Base-by-base conservation (phyloP, 64 coral and sea anemone species). In the Actinia equina region DNA sequence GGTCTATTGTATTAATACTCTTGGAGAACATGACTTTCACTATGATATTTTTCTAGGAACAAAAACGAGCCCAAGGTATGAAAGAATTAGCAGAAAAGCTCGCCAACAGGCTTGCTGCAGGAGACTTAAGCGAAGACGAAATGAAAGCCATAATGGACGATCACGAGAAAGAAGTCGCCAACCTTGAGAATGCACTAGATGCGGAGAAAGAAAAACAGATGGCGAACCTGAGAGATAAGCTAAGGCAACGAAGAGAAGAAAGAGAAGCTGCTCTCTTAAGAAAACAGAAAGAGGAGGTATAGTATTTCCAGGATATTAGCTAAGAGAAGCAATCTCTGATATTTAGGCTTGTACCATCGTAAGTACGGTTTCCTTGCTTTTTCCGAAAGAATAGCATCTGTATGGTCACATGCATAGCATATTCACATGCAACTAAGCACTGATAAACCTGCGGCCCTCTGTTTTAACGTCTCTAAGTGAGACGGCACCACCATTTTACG, bases 281-380 rank as follows among this genome's bases (percentile, higher is more conserved):
- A 55, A 98, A 95, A 71, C 96, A 98, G 37, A 95, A 95, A 79
- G 90, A 95, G 13, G 96, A 98, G 89, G 96, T 98, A 94, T 64
- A 3, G 11, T 13, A 15, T 30, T 12, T 74, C 30, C 30, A 37
- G 30, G 1, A 37, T 0, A 37, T 37, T 0, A 37, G 30, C 30
- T 37, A 37, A 37, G 30, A 1, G 30, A 37, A 37, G 1, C 30
- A 37, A 37, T 37, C 30, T 37, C 30, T 37, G 30, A 37, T 37
- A 37, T 37, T 37, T 37, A 37, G 30, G 30, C 30, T 37, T 37
- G 30, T 37, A 37, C 30, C 30, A 37, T 37, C 30, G 30, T 37
- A 37, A 1, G 30, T 37, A 37, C 30, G 30, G 1, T 37, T 37
- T 37, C 30, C 30, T 37, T 37, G 30, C 30, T 37, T 37, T 37